Evolutionary conservation across 2,113 vertebrate genomes (phyloP).

Genomic region (Cranoglanis bouderius): DNA sequence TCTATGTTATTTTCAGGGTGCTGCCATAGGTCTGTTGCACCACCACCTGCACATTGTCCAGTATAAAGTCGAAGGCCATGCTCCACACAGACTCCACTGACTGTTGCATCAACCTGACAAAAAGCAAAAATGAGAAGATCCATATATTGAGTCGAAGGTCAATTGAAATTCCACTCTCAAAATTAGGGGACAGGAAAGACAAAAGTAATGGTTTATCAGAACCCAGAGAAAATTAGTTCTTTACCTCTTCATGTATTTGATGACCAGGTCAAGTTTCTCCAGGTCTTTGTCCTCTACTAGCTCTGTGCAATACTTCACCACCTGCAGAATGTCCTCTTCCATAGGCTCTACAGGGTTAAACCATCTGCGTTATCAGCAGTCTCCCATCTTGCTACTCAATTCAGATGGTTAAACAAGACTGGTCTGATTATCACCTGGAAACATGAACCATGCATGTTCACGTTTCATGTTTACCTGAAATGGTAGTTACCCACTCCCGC

Average conservation of each 20-base stretch:
- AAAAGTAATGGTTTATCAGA: neutral
- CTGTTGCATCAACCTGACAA: constrained; percentile 90
- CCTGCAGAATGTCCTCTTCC: constrained; percentile 98
- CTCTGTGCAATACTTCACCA: constrained; percentile 96
- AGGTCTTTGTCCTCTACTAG: constrained; percentile 96
- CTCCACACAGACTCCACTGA: constrained; percentile 97
- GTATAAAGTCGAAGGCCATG: constrained; percentile 99
- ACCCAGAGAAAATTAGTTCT: neutral
- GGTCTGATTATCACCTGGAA: neutral
- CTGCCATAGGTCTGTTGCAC: constrained; percentile 95
- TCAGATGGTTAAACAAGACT: neutral
- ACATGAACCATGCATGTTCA: neutral
- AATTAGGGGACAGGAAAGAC: neutral
- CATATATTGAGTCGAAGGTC: neutral
- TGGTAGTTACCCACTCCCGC: constrained; percentile 95
- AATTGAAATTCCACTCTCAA: neutral
- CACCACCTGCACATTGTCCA: constrained; percentile 98
- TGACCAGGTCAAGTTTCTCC: constrained; percentile 92
- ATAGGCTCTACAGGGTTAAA: constrained; percentile 82
- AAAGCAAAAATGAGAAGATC: neutral
- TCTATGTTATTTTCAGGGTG: constrained; percentile 90
- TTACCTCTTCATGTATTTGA: constrained; percentile 97
- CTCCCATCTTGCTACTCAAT: neutral
- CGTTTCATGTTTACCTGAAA: constrained; percentile 66
- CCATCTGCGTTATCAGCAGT: neutral